Conservation (phyloP, 2,888 invertebrate species). For the Druceiella hillmani region DNA sequence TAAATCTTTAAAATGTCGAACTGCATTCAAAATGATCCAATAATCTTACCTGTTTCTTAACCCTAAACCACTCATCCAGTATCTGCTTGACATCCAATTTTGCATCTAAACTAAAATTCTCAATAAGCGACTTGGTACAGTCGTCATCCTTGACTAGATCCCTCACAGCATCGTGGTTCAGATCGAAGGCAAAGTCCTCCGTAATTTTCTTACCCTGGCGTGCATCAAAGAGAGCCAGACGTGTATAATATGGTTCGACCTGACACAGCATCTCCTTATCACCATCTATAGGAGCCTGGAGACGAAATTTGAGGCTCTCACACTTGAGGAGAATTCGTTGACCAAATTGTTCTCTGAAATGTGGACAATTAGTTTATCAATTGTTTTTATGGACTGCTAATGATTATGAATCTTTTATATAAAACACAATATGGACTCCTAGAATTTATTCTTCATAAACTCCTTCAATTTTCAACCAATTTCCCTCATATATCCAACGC, state of each 20-base stretch:
- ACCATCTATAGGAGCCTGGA: conserved; percentile 74
- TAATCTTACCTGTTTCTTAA: conserved; percentile 52
- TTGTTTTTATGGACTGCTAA: no score
- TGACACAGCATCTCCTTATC: conserved; percentile 72
- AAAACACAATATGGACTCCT: no score
- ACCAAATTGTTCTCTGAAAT: conserved; percentile 76
- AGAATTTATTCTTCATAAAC: no score
- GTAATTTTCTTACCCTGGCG: conserved; percentile 82
- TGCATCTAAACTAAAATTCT: conserved; percentile 50
- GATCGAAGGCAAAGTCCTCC: conserved; percentile 89
- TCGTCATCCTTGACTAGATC: conserved; percentile 48
- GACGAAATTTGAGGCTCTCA: conserved; percentile 75
- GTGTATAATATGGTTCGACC: conserved; percentile 92
- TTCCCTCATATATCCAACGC: no score
- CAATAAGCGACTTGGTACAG: conserved; percentile 46
- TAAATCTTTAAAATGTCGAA: background rate
- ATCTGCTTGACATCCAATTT: conserved; percentile 64
- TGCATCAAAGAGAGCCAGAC: conserved; percentile 85
- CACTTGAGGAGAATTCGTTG: conserved; percentile 79
- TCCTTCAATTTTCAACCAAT: no score
- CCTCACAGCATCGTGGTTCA: conserved; percentile 69
- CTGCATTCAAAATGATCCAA: background rate
- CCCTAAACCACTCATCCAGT: conserved; percentile 68
- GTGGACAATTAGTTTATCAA: background rate
- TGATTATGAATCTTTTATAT: no score